phyloP scores from a whole-genome alignment of 1,140 invertebrate genomes.

The Papilio xuthus region DNA sequence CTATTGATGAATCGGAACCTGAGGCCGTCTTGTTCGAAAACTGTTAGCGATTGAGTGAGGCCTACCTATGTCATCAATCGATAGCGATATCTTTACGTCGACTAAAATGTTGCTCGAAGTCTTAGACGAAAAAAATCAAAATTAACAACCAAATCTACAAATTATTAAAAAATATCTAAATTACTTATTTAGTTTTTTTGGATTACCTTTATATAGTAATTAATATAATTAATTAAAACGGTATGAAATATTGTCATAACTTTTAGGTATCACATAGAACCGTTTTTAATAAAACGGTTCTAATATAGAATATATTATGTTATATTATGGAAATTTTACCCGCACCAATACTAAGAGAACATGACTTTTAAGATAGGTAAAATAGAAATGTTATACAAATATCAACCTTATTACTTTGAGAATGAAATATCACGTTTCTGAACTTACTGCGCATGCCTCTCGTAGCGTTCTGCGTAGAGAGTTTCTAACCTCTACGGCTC shows the following conservation, averaged over 20 bases:
- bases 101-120: background rate
- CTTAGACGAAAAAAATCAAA: no score
- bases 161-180: no score
- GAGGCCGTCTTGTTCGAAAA: background rate
- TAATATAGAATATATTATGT: background rate
- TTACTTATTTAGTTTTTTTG: no score
- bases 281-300: no score
- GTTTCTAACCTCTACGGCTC: background rate
- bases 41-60: background rate
- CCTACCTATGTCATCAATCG: background rate
- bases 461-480: background rate
- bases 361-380: background rate
- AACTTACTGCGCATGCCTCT: background rate
- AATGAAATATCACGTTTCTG: background rate
- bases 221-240: no score
- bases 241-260: no score
- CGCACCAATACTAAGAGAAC: slow-evolving; percentile 7
- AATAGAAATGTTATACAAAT: background rate
- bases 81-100: background rate
- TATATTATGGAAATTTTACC: slow-evolving; percentile 16
- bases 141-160: no score
- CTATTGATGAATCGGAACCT: background rate
- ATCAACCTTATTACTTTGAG: background rate
- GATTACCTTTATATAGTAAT: no score
- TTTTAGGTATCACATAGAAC: no score